These are phyloP conservation scores for Cygnus buccinator DNA, from an alignment of 2,113 vertebrate species.

Conservation along the genomic window DNA sequence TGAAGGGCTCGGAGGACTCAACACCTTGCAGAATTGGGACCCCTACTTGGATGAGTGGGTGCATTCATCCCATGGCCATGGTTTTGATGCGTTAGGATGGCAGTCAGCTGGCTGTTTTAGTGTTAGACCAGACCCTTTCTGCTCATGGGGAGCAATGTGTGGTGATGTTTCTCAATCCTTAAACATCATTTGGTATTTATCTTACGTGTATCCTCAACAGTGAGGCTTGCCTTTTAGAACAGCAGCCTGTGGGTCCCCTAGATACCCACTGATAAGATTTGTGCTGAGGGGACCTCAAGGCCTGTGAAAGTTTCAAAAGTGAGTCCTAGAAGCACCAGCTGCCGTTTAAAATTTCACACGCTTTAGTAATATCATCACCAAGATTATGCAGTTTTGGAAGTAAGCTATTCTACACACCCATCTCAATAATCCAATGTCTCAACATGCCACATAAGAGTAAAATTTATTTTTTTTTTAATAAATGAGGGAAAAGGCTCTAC, in stretches of 20 bases:
- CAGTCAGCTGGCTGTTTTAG: neutral
- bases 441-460: neutral
- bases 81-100: neutral
- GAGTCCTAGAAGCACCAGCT: neutral
- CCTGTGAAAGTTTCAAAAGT: neutral
- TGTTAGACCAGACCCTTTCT: neutral
- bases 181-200: neutral
- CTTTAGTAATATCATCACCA: neutral
- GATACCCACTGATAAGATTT: neutral
- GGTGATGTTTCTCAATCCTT: neutral
- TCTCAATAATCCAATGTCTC: slow-evolving; percentile 20
- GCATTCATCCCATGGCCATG: accelerated
- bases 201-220: neutral
- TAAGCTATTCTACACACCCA: neutral
- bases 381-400: slow-evolving; percentile 5
- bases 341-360: neutral
- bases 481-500: neutral
- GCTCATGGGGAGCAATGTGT: accelerated
- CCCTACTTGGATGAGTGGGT: accelerated
- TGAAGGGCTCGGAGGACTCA: accelerated
- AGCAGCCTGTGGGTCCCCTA: neutral
- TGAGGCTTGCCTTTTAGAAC: neutral
- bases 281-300: neutral
- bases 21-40: neutral
- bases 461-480: neutral